phyloP scores from a whole-genome alignment of 2,797 vertebrate genomes.

The Propithecus perrieri region DNA sequence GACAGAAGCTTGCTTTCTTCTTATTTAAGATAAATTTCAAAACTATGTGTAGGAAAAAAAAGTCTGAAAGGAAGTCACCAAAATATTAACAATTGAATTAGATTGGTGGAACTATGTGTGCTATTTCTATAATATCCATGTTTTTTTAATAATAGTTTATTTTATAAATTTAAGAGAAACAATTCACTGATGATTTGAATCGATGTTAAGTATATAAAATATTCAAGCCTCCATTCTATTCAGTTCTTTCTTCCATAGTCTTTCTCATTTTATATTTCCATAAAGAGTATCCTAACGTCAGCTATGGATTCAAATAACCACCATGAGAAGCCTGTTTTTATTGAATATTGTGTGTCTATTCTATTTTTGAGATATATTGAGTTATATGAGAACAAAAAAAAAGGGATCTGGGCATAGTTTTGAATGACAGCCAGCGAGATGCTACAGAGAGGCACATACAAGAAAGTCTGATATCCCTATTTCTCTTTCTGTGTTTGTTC shows the following conservation, averaged over 20 bases:
- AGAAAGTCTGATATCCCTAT: background rate
- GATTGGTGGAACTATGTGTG: background rate
- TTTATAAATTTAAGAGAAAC: background rate
- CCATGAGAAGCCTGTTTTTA: background rate
- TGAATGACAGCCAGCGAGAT: background rate
- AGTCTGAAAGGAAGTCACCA: background rate
- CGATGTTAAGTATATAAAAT: background rate
- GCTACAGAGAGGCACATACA: background rate
- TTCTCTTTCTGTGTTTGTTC: background rate
- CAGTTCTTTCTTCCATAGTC: background rate
- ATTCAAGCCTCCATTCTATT: background rate
- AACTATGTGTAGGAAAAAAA: background rate
- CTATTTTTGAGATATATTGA: background rate
- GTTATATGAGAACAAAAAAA: background rate
- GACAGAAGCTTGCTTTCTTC: background rate
- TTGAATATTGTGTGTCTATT: background rate
- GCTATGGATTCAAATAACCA: background rate
- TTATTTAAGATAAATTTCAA: constrained; percentile 21
- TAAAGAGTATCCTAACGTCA: background rate
- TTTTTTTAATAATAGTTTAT: background rate
- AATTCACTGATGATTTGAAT: background rate
- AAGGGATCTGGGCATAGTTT: background rate
- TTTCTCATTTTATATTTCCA: background rate
- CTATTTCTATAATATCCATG: background rate
- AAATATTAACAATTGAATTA: background rate